phyloP scores from a whole-genome alignment of 2,113 vertebrate genomes.

The Speoplatyrhinus poulsoni region DNA sequence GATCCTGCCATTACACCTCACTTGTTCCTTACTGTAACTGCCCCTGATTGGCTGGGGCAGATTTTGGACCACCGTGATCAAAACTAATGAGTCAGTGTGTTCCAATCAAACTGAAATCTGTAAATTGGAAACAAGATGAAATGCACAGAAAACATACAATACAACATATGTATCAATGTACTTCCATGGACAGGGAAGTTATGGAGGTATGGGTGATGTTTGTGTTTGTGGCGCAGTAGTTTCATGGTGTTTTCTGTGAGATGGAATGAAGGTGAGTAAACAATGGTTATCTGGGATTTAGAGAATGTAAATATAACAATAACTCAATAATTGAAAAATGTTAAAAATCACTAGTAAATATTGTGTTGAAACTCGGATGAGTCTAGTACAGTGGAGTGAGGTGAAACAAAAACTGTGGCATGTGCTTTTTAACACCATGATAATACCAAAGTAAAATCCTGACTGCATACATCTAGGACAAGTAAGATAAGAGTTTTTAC shows the following conservation, averaged over 20 bases:
- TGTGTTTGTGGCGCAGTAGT: slow-evolving; percentile 5
- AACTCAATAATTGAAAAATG: slow-evolving; percentile 24
- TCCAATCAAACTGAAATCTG: slow-evolving; percentile 35
- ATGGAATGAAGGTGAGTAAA: slow-evolving; percentile 37
- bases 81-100: slow-evolving; percentile 11
- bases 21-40: neutral
- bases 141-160: slow-evolving; percentile 43
- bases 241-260: slow-evolving; percentile 23
- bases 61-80: slow-evolving; percentile 31
- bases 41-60: neutral
- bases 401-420: slow-evolving; percentile 57
- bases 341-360: slow-evolving; percentile 33
- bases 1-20: neutral
- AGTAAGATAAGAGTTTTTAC: too few species aligned
- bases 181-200: slow-evolving; percentile 36
- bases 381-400: slow-evolving; percentile 22
- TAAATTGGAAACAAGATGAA: slow-evolving; percentile 55
- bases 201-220: slow-evolving; percentile 27
- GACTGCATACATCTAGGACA: neutral
- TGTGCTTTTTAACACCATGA: slow-evolving; percentile 56
- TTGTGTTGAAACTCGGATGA: slow-evolving; percentile 27
- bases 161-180: slow-evolving; percentile 31
- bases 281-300: slow-evolving; percentile 33
- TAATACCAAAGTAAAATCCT: neutral
- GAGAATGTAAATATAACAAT: slow-evolving; percentile 16